Evolutionary conservation across 2,113 vertebrate genomes (phyloP).

Genomic region (Rostratula benghalensis): DNA sequence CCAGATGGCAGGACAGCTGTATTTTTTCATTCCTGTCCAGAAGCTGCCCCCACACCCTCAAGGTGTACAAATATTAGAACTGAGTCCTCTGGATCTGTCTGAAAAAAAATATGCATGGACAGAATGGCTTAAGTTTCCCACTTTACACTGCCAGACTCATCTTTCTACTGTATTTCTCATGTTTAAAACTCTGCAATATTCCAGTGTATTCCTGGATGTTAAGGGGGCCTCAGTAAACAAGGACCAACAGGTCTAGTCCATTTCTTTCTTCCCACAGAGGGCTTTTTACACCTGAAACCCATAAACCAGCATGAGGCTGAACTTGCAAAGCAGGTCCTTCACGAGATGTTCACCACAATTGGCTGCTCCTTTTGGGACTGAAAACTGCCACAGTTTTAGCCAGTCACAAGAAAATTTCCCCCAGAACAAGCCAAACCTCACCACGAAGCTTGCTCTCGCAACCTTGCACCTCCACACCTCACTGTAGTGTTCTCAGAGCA

Average conservation of each 20-base stretch:
- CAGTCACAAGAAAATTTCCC: background rate
- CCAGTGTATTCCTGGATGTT: background rate
- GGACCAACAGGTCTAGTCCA: background rate
- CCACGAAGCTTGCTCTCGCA: background rate
- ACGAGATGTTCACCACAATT: background rate
- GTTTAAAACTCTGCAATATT: background rate
- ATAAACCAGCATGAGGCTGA: background rate
- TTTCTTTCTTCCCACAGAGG: background rate
- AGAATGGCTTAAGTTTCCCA: background rate
- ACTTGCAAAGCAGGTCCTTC: background rate
- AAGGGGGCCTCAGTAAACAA: fast-evolving
- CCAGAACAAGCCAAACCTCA: background rate
- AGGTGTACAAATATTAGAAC: background rate
- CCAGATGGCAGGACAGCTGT: background rate
- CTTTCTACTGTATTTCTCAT: background rate
- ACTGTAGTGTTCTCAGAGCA: fast-evolving
- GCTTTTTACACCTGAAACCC: background rate
- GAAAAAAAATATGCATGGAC: background rate
- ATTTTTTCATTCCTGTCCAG: background rate
- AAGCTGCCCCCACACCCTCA: background rate
- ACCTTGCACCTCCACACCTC: background rate
- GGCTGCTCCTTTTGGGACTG: background rate
- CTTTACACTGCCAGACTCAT: background rate
- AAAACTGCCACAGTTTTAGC: background rate
- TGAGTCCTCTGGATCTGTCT: background rate